A percentile compares a stretch with the other conserved stretches of the same genome.
phyloP scores from a whole-genome alignment of 2,888 invertebrate species.

The Griposia aprilina region DNA sequence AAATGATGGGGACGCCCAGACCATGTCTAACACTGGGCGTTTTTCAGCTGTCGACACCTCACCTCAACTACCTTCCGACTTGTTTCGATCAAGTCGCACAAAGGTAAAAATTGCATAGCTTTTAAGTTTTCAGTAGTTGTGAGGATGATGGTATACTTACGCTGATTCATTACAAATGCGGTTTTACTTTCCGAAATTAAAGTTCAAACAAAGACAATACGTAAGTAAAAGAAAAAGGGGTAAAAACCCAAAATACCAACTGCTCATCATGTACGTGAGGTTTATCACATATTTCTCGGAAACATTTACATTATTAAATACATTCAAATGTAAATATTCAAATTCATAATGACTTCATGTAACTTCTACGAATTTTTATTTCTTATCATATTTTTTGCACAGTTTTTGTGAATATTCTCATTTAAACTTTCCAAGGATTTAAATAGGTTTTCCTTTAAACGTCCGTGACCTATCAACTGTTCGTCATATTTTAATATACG shows the following conservation, averaged over 20 bases:
- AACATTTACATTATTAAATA: conserved; percentile 9
- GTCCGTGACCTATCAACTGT: conserved; percentile 16
- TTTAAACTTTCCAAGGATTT: conserved; percentile 12
- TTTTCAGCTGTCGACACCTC: not conserved
- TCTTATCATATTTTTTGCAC: conserved; percentile 15
- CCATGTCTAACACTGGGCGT: not conserved
- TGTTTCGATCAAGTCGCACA: not conserved
- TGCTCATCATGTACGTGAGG: conserved; percentile 9
- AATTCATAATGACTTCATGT: conserved; percentile 26
- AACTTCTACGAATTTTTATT: conserved; percentile 45
- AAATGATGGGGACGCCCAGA: not conserved
- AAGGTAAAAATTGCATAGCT: not conserved
- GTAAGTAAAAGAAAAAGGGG: conserved; percentile 1
- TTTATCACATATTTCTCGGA: conserved; percentile 29
- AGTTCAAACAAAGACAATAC: conserved; percentile 13
- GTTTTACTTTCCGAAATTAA: conserved; percentile 2
- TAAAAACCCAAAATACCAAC: conserved; percentile 27
- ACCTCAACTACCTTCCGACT: not conserved
- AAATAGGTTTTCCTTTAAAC: conserved; percentile 38
- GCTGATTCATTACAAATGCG: conserved; percentile 10
- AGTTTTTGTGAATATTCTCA: conserved; percentile 11
- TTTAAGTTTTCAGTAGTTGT: not conserved
- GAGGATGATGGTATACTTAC: not conserved
- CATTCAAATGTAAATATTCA: conserved; percentile 27
- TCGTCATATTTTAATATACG: not conserved